phyloP scores from a whole-genome alignment of 2,888 invertebrate species.

The Melikaiella ostensackeni region DNA sequence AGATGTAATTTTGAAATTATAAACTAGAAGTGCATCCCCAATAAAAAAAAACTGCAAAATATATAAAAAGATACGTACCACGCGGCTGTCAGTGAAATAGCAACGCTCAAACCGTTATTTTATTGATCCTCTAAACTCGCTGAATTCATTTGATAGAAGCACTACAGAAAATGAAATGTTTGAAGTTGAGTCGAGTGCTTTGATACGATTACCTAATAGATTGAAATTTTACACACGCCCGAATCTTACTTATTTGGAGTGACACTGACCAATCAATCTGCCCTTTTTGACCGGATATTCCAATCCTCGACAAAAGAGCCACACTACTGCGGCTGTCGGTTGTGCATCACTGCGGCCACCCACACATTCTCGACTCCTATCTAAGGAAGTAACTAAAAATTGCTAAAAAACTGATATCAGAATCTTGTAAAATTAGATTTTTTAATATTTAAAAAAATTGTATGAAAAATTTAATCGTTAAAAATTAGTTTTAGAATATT shows the following conservation, averaged over 20 bases:
- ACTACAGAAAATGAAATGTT: not conserved
- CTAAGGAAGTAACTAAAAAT: not conserved
- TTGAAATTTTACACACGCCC: not conserved
- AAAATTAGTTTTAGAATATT: too few relatives aligned
- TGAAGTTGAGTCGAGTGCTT: not conserved
- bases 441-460: not conserved
- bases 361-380: not conserved
- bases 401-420: not conserved
- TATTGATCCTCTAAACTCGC: slow-evolving; percentile 2
- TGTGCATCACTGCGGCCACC: not conserved
- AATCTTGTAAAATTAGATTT: not conserved
- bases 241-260: not conserved
- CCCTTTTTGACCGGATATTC: slow-evolving; percentile 49
- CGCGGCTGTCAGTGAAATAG: slow-evolving; percentile 32
- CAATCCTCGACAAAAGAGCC: slow-evolving; percentile 34
- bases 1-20: not conserved
- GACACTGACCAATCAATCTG: slow-evolving; percentile 12
- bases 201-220: not conserved
- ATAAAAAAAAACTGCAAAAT: not conserved
- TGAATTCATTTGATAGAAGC: not conserved
- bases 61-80: not conserved
- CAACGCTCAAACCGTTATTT: slow-evolving; percentile 3
- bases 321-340: not conserved
- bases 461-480: not conserved
- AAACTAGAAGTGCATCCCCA: not conserved